Base-by-base conservation (phyloP, 2,113 vertebrate genomes). In the Cynopterus brachyotis region DNA sequence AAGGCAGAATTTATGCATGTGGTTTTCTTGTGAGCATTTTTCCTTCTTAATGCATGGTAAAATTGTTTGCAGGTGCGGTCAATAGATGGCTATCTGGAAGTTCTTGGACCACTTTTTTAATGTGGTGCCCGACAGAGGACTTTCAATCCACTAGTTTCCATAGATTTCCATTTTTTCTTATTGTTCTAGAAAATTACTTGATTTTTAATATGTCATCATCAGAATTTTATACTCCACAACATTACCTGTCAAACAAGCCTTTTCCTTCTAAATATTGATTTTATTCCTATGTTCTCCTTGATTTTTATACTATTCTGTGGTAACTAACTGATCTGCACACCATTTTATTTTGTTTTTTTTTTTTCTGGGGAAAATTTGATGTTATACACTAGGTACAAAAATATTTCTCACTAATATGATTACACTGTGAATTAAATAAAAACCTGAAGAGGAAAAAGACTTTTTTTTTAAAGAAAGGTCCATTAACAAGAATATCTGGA, bases 401-500 rank as follows among this genome's bases (percentile, higher is more conserved):
- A 35, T 81, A 32, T 89, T 60, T 75, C 42, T 89, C 40, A 89
- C 9, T 7, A 81, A 85, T 37, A 22, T 82, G 47, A 87, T 83
- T 83, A 47, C 11, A 55, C 28, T 42, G 22, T 69, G 92, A 95
- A n/a, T 96, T n/a, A 87, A 86, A 69, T 76, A 40, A 89, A 79
- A 94, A 57, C 20, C 32, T 32, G 17, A 79, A 35, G 4, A 28
- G 35, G 6, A 22, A 32, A 67, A 13, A 62, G 5, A 9, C 17
- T 81, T 28, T 67, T 66, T 22, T 20, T 50, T 50, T 50, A 16
- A 85, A 81, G 19, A 53, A 67, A 94, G 37, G 6, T 62, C 1
- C 2, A 45, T 93, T 32, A 69, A 62, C 53, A 89, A 87, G 53
- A 84, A 37, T 79, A 66, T 76, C 40, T 66, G 67, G 30, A 45